phyloP scores from a whole-genome alignment of 2,888 invertebrate species.

The Chalcis sispes region DNA sequence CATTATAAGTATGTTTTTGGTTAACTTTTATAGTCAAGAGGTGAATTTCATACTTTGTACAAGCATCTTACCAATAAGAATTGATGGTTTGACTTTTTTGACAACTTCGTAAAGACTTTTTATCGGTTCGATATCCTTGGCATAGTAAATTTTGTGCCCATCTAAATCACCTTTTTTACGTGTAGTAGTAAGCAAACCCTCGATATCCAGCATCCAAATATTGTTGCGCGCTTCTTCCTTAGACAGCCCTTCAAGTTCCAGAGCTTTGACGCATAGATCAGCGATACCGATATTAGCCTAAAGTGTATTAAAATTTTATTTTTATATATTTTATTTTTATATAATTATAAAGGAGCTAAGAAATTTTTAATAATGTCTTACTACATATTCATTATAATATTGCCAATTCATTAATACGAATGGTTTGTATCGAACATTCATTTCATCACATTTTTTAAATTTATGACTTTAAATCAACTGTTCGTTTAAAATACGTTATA shows the following conservation, averaged over 20 bases:
- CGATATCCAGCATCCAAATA: conserved; percentile 97
- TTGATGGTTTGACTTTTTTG: conserved; percentile 89
- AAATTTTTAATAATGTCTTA: no score
- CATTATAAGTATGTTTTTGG: background rate
- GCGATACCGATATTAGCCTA: conserved; percentile 96
- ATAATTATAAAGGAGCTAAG: no score
- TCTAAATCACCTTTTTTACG: conserved; percentile 80
- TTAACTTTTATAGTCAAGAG: background rate
- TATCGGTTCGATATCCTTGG: conserved; percentile 87
- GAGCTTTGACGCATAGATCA: conserved; percentile 90
- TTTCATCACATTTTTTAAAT: no score
- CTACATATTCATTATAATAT: no score
- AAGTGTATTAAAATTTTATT: no score
- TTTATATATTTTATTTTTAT: no score
- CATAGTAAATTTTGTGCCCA: conserved; percentile 84
- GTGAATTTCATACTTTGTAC: background rate
- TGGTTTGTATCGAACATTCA: no score
- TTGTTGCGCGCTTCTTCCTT: conserved; percentile 87
- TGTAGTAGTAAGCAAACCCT: conserved; percentile 89
- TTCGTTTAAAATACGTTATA: no score
- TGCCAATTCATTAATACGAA: no score
- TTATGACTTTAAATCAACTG: no score
- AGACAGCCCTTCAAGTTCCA: conserved; percentile 83
- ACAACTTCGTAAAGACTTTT: conserved; percentile 89
- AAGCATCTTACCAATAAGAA: conserved; percentile 85